Conservation (phyloP, 2,888 invertebrate genomes). For the Callyntrura sp. region DNA sequence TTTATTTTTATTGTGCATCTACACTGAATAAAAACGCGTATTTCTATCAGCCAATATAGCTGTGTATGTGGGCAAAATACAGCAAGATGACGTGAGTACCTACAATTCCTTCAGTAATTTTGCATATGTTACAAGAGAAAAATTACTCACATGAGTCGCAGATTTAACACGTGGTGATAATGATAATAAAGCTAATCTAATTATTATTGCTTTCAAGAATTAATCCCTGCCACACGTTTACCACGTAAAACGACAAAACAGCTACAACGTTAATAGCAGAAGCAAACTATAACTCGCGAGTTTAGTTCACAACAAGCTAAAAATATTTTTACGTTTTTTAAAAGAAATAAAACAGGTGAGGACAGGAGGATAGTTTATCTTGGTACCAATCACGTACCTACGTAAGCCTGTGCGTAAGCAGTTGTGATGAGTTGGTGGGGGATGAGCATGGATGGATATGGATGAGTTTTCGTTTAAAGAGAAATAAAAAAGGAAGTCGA, state of each 20-base stretch:
- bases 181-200: constrained; percentile 42
- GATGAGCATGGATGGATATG: constrained; percentile 31
- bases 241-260: constrained; percentile 35
- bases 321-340: neutral
- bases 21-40: neutral
- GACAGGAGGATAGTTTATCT: neutral
- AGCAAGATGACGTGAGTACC: neutral
- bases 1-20: neutral
- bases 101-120: neutral
- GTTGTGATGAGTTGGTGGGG: neutral
- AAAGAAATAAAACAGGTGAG: constrained; percentile 17
- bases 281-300: neutral
- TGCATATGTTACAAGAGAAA: neutral
- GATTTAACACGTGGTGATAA: constrained; percentile 25
- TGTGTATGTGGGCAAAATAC: too few relatives aligned
- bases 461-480: constrained; percentile 16
- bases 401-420: neutral
- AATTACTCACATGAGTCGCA: too few relatives aligned
- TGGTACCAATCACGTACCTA: neutral
- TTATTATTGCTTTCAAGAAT: constrained; percentile 23
- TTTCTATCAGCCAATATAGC: too few relatives aligned
- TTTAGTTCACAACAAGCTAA: neutral
- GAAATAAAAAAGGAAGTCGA: constrained; percentile 32
- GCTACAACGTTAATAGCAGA: neutral
- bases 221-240: constrained; percentile 23